Percentiles rank a stretch among this genome's conserved stretches.
These are phyloP conservation scores for Apoda limacodes DNA, from an alignment of 2,888 invertebrate genomes.

Conservation along the genomic window DNA sequence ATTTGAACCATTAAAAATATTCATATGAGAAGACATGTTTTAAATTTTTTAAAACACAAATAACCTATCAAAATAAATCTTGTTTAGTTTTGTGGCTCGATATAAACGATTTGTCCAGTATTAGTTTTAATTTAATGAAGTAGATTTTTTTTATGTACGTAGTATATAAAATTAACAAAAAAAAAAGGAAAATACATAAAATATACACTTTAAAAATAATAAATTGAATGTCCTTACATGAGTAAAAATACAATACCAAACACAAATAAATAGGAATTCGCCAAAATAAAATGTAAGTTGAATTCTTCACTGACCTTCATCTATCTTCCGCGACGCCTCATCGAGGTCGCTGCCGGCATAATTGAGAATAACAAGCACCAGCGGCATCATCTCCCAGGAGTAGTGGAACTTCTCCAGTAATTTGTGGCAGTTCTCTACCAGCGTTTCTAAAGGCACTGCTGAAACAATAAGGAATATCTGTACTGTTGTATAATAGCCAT, in stretches of 20 bases:
- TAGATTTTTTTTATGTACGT: too few species aligned
- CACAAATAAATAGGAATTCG: not conserved
- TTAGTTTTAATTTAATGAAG: too few species aligned
- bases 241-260: not conserved
- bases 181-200: conserved; percentile 2
- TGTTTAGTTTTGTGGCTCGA: too few species aligned
- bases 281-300: too few species aligned
- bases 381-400: conserved; percentile 84
- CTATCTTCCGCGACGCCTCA: conserved; percentile 80
- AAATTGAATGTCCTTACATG: too few species aligned
- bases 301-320: conserved; percentile 77
- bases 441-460: conserved; percentile 58
- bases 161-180: not conserved
- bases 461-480: conserved; percentile 32
- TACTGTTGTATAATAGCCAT: too few species aligned
- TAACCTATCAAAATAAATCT: too few species aligned
- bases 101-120: too few species aligned
- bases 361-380: conserved; percentile 83
- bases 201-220: conserved; percentile 1
- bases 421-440: conserved; percentile 80
- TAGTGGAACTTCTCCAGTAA: conserved; percentile 81
- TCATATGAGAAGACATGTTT: too few species aligned
- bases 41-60: too few species aligned
- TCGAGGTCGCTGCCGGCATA: conserved; percentile 80
- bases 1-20: too few species aligned